These are phyloP conservation scores for Ctenicera cuprea DNA, from an alignment of 2,888 invertebrate species.

Conservation along the genomic window DNA sequence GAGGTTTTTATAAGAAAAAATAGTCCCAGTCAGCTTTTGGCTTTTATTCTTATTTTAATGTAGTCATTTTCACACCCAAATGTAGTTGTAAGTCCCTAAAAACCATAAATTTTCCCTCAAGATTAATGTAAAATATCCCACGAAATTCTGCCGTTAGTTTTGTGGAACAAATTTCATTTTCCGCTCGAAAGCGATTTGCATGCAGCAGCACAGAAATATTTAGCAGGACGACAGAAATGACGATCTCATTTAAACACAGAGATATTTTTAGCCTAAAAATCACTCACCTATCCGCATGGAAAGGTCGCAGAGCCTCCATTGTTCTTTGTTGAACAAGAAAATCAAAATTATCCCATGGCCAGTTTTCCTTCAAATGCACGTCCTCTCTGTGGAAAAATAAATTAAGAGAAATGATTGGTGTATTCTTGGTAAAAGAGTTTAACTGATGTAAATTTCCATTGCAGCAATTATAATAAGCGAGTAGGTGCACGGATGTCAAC, in stretches of 20 bases:
- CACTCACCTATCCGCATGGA: slow-evolving; percentile 54
- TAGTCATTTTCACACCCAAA: no score
- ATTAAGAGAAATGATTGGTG: neutral
- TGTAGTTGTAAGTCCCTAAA: no score
- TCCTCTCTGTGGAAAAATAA: slow-evolving; percentile 21
- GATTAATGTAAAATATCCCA: neutral
- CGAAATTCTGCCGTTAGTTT: slow-evolving; percentile 5
- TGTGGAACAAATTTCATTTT: slow-evolving; percentile 12
- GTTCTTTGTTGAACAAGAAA: slow-evolving; percentile 36
- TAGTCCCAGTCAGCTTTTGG: no score
- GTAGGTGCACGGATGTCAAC: slow-evolving; percentile 34
- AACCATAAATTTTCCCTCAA: no score
- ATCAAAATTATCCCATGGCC: slow-evolving; percentile 50
- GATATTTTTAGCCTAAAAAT: slow-evolving; percentile 37
- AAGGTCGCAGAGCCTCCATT: slow-evolving; percentile 55
- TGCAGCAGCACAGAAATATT: slow-evolving; percentile 12
- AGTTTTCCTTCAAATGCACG: slow-evolving; percentile 7
- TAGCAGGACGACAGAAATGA: slow-evolving; percentile 23
- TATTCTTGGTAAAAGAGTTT: neutral
- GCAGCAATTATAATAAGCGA: slow-evolving; percentile 8
- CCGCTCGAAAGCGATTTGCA: slow-evolving; percentile 7
- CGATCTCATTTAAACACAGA: slow-evolving; percentile 34
- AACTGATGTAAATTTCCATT: slow-evolving; percentile 23
- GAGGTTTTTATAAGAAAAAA: no score
- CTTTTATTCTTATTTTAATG: no score